These are phyloP conservation scores for fruit fly (Drosophila melanogaster) DNA, from an alignment of 1,140 invertebrate genomes.

Conservation along the genomic window DNA sequence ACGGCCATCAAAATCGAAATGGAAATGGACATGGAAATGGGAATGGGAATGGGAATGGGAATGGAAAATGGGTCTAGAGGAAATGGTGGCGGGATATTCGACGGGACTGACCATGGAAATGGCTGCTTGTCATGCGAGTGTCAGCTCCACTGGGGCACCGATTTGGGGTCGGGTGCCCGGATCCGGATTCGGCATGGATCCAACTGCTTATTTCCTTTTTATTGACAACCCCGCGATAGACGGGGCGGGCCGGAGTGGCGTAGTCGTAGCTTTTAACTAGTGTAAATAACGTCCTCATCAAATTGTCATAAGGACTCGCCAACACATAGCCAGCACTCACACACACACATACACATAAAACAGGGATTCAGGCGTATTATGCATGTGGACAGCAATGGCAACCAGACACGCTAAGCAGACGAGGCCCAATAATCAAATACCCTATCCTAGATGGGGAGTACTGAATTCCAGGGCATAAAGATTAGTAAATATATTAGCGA, in stretches of 20 bases:
- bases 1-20: constrained; percentile 60
- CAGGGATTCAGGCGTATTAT: constrained; percentile 55
- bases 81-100: constrained; percentile 1
- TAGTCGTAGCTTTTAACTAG: constrained; percentile 74
- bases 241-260: not conserved
- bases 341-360: constrained; percentile 4
- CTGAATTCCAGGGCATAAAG: not conserved
- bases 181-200: constrained; percentile 35
- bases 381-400: constrained; percentile 58
- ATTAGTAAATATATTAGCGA: too few relatives aligned
- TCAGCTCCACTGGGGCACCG: constrained; percentile 44
- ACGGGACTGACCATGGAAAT: constrained; percentile 66
- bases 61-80: constrained; percentile 25
- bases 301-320: constrained; percentile 79
- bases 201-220: constrained; percentile 71
- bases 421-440: constrained; percentile 25
- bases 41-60: constrained; percentile 48
- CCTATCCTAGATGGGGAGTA: constrained; percentile 4
- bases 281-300: constrained; percentile 83
- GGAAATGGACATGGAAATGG: constrained; percentile 20
- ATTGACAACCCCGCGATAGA: constrained; percentile 59
- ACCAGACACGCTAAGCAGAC: constrained; percentile 54
- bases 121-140: constrained; percentile 74
- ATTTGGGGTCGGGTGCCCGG: constrained; percentile 10
- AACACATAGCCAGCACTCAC: constrained; percentile 40